phyloP scores from a whole-genome alignment of 2,888 invertebrate genomes.

The Clanis bilineata region DNA sequence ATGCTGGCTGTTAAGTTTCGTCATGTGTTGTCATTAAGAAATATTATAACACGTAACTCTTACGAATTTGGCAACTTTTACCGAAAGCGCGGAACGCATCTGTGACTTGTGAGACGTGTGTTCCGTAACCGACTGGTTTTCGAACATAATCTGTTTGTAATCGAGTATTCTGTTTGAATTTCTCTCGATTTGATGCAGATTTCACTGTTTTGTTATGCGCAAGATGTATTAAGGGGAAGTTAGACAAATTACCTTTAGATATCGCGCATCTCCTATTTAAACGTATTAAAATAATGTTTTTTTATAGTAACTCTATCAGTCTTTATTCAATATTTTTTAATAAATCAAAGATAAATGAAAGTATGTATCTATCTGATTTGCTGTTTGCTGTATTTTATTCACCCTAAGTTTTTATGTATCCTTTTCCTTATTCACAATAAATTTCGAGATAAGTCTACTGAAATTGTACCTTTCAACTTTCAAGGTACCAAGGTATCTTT shows the following conservation, averaged over 20 bases:
- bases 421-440: too few relatives aligned
- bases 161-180: slow-evolving; percentile 47
- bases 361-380: too few relatives aligned
- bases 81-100: slow-evolving; percentile 39
- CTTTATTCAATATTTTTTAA: too few relatives aligned
- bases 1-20: slow-evolving; percentile 26
- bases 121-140: slow-evolving; percentile 65
- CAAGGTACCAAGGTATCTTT: too few relatives aligned
- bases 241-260: too few relatives aligned
- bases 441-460: too few relatives aligned
- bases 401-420: neutral
- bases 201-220: slow-evolving; percentile 47
- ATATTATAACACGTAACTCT: slow-evolving; percentile 4
- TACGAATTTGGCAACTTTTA: slow-evolving; percentile 40
- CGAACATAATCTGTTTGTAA: slow-evolving; percentile 47
- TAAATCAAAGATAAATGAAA: too few relatives aligned
- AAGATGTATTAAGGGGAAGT: slow-evolving; percentile 20
- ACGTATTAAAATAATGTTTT: too few relatives aligned
- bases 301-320: too few relatives aligned
- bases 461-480: too few relatives aligned
- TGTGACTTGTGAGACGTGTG: slow-evolving; percentile 40
- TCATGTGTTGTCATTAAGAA: slow-evolving; percentile 34
- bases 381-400: too few relatives aligned
- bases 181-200: slow-evolving; percentile 50
- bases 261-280: too few relatives aligned